Evolutionary conservation across 2,113 vertebrate genomes (phyloP).

Genomic region (Notarius quadriscutis): DNA sequence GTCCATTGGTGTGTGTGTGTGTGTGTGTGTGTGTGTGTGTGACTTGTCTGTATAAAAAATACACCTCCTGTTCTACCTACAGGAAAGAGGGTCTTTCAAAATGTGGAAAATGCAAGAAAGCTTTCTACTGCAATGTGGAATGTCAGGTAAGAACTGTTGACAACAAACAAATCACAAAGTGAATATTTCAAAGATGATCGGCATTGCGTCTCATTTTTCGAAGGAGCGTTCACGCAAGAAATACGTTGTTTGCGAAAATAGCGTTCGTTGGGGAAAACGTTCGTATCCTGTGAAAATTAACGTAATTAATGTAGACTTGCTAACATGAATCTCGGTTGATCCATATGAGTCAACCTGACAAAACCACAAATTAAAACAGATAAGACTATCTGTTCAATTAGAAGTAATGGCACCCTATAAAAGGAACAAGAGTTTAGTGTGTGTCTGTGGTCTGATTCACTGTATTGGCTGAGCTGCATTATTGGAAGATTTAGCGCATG

Average conservation of each 20-base stretch:
- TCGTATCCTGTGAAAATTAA: no score
- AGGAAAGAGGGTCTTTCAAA: slow-evolving; percentile 91
- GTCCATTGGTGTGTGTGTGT: slow-evolving; percentile 6
- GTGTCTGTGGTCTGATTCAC: background rate
- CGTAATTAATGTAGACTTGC: no score
- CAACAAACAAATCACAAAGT: background rate
- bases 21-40: background rate
- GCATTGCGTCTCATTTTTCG: no score
- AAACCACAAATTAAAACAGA: no score
- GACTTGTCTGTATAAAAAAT: background rate
- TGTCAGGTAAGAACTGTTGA: slow-evolving; percentile 83
- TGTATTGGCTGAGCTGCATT: background rate
- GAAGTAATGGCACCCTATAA: background rate
- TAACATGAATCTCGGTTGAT: no score
- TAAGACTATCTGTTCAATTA: background rate
- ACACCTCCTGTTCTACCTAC: slow-evolving; percentile 58
- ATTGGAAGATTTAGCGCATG: background rate
- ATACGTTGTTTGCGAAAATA: no score
- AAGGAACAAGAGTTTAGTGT: background rate
- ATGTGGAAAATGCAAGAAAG: slow-evolving; percentile 95
- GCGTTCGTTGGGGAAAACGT: background rate
- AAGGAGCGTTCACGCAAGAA: no score
- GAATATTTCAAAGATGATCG: no score
- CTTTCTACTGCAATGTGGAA: slow-evolving; percentile 90
- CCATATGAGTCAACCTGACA: no score